These are phyloP conservation scores for Amphiprion percula DNA, from an alignment of 2,113 vertebrate genomes.

Conservation along the genomic window DNA sequence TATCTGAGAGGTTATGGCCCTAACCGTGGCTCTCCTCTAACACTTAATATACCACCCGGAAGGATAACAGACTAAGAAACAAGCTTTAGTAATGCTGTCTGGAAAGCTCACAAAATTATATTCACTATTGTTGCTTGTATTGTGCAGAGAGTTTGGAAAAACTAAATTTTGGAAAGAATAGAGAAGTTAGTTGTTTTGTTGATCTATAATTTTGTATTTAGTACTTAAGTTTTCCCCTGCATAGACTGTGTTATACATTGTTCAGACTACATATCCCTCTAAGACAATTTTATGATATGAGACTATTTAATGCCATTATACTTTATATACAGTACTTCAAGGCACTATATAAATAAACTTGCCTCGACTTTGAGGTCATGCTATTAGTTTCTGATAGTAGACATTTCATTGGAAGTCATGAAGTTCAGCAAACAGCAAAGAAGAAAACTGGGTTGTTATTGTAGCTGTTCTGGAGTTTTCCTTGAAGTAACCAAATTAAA, in stretches of 20 bases:
- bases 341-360: neutral
- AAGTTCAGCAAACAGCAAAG: neutral
- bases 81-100: constrained; percentile 5
- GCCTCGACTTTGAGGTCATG: neutral
- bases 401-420: neutral
- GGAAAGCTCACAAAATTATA: neutral
- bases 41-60: constrained; percentile 12
- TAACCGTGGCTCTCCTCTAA: constrained; percentile 16
- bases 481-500: neutral
- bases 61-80: constrained; percentile 12
- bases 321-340: neutral
- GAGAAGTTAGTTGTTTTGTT: neutral
- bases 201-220: neutral
- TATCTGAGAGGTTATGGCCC: constrained; percentile 62
- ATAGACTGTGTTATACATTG: neutral
- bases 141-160: neutral
- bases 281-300: neutral
- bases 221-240: neutral
- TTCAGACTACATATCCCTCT: neutral
- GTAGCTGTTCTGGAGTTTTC: neutral
- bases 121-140: neutral
- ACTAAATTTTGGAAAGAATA: neutral
- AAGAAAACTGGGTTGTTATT: neutral
- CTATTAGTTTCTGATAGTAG: neutral
- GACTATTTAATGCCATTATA: neutral